Conservation (phyloP, 1,140 invertebrate species). For the Metaphire vulgaris region DNA sequence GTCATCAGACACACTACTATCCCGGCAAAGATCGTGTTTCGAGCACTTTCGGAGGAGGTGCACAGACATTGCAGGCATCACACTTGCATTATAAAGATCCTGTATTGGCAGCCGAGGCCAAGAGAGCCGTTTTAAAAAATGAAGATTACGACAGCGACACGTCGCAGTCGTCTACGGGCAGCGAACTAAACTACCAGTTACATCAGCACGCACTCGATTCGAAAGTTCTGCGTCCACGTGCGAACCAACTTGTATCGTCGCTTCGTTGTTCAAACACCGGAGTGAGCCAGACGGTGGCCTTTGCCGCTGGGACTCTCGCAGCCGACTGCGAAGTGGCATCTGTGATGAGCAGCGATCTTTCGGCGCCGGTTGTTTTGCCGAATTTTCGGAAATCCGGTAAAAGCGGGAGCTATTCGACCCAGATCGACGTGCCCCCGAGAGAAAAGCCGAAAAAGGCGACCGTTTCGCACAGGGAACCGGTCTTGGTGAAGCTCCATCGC, state of each 20-base stretch:
- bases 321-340: not conserved
- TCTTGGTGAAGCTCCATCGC: not conserved
- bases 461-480: not conserved
- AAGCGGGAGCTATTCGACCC: not conserved
- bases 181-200: not conserved
- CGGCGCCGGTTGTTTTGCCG: not conserved
- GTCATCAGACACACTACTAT: not conserved
- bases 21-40: not conserved
- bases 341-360: not conserved
- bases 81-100: not conserved
- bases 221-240: not conserved
- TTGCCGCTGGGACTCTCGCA: not conserved
- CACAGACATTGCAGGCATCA: not conserved
- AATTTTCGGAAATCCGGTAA: not conserved
- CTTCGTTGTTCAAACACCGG: not conserved
- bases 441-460: not conserved
- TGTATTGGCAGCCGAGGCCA: not conserved
- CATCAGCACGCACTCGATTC: not conserved
- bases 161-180: not conserved
- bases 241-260: not conserved
- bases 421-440: not conserved
- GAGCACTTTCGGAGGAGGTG: not conserved
- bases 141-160: not conserved
- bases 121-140: not conserved
- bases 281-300: not conserved